Base-by-base conservation (phyloP, 2,113 vertebrate species). In the Hippopotamus amphibius region DNA sequence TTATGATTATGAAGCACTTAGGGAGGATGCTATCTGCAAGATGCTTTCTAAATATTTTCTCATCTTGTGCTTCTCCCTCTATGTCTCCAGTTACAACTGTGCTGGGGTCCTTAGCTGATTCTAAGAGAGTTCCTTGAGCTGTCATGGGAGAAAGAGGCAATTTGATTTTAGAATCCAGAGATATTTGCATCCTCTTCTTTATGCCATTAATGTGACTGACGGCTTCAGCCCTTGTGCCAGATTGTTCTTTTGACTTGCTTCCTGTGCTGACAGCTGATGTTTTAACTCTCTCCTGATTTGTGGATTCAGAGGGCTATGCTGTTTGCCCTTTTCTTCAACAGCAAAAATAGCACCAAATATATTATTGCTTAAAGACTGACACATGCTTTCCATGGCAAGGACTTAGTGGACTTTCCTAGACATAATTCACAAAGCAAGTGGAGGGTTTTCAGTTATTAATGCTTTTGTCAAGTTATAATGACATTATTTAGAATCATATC, bases 21-120 rank as follows among this genome's bases (percentile, higher is more conserved):
- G 37, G 91, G 12, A 71, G 65, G 61, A 37, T n/a, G 6, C 9
- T 26, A 30, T 96, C 68, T 87, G n/a, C 53, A 85, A 76, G 72
- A 92, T 19, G 43, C 53, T 85, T 87, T 84, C 92, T 95, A 93
- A 90, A 82, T 95, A 68, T 63, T 57, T 83, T 69, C 79, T 90
- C 22, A n/a, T 63, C 55, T 91, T 83, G 41, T 80, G 55, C 33
- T 87, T 93, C 43, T 86, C 63, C 37, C 24, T 93, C 43, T 37
- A 30, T 71, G 17, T 43, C 46, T 90, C 76, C 46, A 71, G 24
- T 37, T 59, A 57, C 57, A 81, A n/a, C n/a, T 43, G 10, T 68
- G 41, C 43, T 46, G 19, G 11, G 63, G 13, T 61, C 76, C 87
- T 96, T 87, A 68, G 87, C 7, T 4, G 28, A 84, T 85, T 93